phyloP scores from a whole-genome alignment of 2,113 vertebrate genomes.

The Salvelinus fontinalis region DNA sequence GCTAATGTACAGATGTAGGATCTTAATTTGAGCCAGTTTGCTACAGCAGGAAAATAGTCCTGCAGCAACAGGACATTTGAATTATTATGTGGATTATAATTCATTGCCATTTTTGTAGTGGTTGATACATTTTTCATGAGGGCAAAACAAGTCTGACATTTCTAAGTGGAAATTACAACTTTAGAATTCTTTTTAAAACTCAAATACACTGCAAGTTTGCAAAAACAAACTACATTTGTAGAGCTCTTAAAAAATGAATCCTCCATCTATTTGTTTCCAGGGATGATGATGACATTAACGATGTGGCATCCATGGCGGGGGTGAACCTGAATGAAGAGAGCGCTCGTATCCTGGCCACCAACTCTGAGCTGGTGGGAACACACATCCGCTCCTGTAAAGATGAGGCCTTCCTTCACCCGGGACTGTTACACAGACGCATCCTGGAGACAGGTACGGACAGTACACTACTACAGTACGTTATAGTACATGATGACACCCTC shows the following conservation, averaged over 20 bases:
- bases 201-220: neutral
- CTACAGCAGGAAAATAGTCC: no score
- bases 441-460: constrained; percentile 78
- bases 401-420: constrained; percentile 82
- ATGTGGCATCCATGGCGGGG: constrained; percentile 86
- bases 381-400: constrained; percentile 86
- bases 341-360: constrained; percentile 82
- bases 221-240: neutral
- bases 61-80: no score
- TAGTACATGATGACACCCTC: no score
- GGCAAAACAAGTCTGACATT: no score
- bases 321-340: constrained; percentile 87
- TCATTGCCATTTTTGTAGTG: no score
- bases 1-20: neutral
- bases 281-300: constrained; percentile 87
- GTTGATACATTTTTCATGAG: no score
- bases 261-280: constrained; percentile 50
- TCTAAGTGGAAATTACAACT: no score
- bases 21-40: no score
- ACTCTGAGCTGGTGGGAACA: constrained; percentile 83
- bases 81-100: no score
- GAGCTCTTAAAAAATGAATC: neutral
- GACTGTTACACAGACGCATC: constrained; percentile 82
- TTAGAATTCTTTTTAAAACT: no score
- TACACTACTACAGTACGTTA: neutral